Base-by-base conservation (phyloP, 2,797 vertebrate species). In the Bryconaethiops microstoma region DNA sequence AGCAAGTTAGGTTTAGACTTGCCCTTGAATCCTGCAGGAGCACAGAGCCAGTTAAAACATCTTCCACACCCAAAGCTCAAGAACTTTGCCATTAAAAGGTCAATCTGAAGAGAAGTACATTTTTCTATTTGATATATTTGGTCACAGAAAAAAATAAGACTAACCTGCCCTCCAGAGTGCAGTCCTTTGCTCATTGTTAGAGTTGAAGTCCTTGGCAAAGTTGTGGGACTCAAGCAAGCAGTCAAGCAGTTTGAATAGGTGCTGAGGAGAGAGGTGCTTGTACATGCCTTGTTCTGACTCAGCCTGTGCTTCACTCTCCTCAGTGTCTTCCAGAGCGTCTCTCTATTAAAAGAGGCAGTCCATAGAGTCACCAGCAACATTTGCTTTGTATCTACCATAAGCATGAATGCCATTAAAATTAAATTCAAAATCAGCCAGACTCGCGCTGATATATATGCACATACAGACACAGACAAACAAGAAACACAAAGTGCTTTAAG, bases 1-100 rank as follows among this genome's bases (percentile, higher is more conserved):
- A 99, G 87, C 81, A 99, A 91, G 85, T 99, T 99, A 77, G 98
- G 98, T 85, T 99, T 99, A 54, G 98, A 99, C 86, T 99, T 99
- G 71, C 98, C 98, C 90, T 99, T 99, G 91, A 99, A 99, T n/a
- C 98, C 98, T 99, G 88, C 10, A 10, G 14, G 25, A 71, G 57
- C 57, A 42, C 25, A 52, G 40, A 14, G 69, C 48, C 54, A 60
- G 13, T 29, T 7, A 80, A 55, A 59, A 57, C 54, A 40, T 29
- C 59, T 71, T 74, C 35, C 71, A 63, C 39, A 71, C 7, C 59
- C 0, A 63, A 57, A 67, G 21, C 21, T 8, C 42, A 40, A 78
- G 54, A 25, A 82, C 19, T 54, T 52, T 72, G 19, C 2, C 5
- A 55, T 35, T 23, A 23, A 52, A n/a, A 16, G 23, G 48, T 6